Percentiles rank a stretch among this genome's conserved stretches.
Conservation (phyloP, 2,113 vertebrate species). For the Nicator chloris region DNA sequence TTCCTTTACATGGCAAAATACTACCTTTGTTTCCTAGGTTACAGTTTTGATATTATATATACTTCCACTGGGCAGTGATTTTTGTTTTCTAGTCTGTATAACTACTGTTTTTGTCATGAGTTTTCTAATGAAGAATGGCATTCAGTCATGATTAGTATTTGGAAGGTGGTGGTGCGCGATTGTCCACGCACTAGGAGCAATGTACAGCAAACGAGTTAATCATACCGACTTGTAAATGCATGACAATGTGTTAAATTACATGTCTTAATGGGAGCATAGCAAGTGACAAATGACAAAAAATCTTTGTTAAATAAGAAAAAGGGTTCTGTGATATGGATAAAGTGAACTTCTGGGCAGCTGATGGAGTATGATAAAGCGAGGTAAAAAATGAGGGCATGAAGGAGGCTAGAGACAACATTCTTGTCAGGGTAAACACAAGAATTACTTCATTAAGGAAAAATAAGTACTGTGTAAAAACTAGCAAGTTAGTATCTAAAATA, state of each 20-base stretch:
- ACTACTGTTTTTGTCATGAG: neutral
- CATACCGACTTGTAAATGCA: neutral
- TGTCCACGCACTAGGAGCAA: rapidly evolving
- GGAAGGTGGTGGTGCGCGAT: neutral
- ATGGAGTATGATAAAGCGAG: neutral
- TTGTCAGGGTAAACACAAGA: neutral
- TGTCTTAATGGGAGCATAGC: neutral
- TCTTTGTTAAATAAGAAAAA: neutral
- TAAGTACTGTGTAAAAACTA: neutral
- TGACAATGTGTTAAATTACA: neutral
- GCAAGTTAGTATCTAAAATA: neutral
- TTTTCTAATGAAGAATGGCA: neutral
- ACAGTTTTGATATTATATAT: neutral
- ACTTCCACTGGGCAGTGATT: neutral
- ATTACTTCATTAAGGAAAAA: neutral
- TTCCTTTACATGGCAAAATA: neutral
- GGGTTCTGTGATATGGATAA: neutral
- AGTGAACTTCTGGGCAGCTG: neutral
- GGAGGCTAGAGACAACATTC: neutral
- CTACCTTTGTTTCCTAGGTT: neutral
- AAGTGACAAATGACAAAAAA: neutral
- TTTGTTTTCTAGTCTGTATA: neutral
- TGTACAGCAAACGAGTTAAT: neutral
- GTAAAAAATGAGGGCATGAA: neutral
- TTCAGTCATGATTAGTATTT: neutral